A percentile compares a stretch with the other conserved stretches of the same genome.
phyloP scores from a whole-genome alignment of 1,140 invertebrate species.

The Cheumatopsyche charites region DNA sequence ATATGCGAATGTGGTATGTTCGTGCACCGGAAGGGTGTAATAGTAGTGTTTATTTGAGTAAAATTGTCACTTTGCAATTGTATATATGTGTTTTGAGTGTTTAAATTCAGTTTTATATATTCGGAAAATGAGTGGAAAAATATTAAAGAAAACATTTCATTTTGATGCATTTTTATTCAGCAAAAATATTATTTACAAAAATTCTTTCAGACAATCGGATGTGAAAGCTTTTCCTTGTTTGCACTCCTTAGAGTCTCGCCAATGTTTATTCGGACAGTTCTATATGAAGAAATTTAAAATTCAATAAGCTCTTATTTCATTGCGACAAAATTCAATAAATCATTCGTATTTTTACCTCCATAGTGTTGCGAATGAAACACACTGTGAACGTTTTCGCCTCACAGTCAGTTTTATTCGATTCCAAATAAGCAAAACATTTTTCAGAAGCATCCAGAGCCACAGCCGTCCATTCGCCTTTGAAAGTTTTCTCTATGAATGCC shows the following conservation, averaged over 20 bases:
- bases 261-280: conserved; percentile 30
- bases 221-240: conserved; percentile 9
- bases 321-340: too few species aligned
- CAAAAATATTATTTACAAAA: not conserved
- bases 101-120: too few species aligned
- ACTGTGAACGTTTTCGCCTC: conserved; percentile 5
- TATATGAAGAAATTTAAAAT: conserved; percentile 26
- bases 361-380: conserved; percentile 10
- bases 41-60: too few species aligned
- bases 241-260: conserved; percentile 21
- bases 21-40: too few species aligned
- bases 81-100: too few species aligned
- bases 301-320: too few species aligned
- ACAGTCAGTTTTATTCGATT: not conserved
- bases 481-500: not conserved
- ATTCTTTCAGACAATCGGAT: not conserved
- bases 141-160: too few species aligned
- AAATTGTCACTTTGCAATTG: too few species aligned
- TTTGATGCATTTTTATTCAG: too few species aligned
- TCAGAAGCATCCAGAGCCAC: not conserved
- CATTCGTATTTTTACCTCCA: not conserved
- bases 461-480: not conserved
- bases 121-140: too few species aligned
- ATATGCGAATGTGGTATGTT: too few species aligned
- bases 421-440: not conserved